Conservation (phyloP, 30 jellyfish, hydroid and myxozoan genomes). For the Rhopilema esculentum region DNA sequence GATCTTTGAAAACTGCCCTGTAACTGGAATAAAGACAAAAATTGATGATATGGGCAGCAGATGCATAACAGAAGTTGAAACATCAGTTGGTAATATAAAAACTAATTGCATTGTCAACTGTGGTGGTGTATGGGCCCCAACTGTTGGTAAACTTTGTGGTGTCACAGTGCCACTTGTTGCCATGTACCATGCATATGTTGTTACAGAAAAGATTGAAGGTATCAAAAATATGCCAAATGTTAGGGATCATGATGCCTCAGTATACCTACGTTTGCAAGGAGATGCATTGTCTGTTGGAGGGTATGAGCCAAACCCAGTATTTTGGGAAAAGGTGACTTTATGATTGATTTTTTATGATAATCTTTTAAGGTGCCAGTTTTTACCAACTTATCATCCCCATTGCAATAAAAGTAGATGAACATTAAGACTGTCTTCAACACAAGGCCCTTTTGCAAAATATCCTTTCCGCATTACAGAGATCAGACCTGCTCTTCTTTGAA, state of each 20-base stretch:
- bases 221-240: conserved; percentile 97
- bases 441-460: too few species aligned
- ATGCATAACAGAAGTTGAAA: conserved; percentile 74
- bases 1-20: conserved; percentile 83
- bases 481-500: too few species aligned
- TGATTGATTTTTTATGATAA: neutral
- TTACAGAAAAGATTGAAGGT: conserved; percentile 92
- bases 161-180: conserved; percentile 94
- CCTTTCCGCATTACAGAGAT: too few species aligned
- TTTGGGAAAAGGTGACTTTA: conserved; percentile 80
- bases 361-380: too few species aligned
- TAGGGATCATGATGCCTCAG: conserved; percentile 98
- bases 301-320: conserved; percentile 91
- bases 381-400: too few species aligned
- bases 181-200: conserved; percentile 94
- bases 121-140: conserved; percentile 98
- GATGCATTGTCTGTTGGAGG: conserved; percentile 96
- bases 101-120: conserved; percentile 90
- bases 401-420: too few species aligned
- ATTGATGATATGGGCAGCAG: conserved; percentile 75
- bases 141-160: conserved; percentile 79
- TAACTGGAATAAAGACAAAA: conserved; percentile 77
- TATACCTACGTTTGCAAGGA: conserved; percentile 88
- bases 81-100: conserved; percentile 75
- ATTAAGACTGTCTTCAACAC: too few species aligned